Base-by-base conservation (phyloP, 2,797 vertebrate species). In the Hoplostethus mediterraneus region DNA sequence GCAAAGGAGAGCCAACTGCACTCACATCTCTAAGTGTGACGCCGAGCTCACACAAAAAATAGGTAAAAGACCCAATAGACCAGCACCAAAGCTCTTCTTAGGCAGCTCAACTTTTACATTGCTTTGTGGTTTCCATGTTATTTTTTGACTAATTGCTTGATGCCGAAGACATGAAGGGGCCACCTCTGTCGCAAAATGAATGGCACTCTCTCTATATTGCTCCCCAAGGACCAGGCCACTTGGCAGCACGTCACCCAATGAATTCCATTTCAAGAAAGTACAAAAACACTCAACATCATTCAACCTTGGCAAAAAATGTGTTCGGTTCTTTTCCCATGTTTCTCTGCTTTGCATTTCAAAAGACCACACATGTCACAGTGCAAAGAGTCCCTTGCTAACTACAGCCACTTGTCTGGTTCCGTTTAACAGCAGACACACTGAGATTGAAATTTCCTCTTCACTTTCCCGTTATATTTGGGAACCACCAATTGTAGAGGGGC, bases 1-100 rank as follows among this genome's bases (percentile, higher is more conserved):
- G 80, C 95, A 96, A 85, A 95, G 95, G 77, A 94, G 91, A 72
- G 97, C 96, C 84, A 97, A 96, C 90, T 99, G 98, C 89, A 98
- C 96, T 76, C 95, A 97, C 84, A 97, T 99, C 90, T 96, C 97
- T 14, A 96, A 96, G 88, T 99, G 98, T 9, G 96, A 96, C 47
- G 84, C 89, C 42, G 89, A 92, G 62, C 82, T 57, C 44, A 72
- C 80, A 17, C 76, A 82, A 58, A 88, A 90, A 82, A 89, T 86
- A 87, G 95, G 95, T 95, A 90, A 89, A 81, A 60, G 49, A 28
- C 17, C 16, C 3, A 3, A 16, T 28, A 28, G 28, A 28, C 28
- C 11, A 44, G 17, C 30, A 59, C 3, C 25, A n/a, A 45, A 54
- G 0, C 28, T 16, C 54, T 72, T 73, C 54, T 7, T 33, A 13